Base-by-base conservation (phyloP, 2,113 vertebrate genomes). In the Siphamia tubifer region DNA sequence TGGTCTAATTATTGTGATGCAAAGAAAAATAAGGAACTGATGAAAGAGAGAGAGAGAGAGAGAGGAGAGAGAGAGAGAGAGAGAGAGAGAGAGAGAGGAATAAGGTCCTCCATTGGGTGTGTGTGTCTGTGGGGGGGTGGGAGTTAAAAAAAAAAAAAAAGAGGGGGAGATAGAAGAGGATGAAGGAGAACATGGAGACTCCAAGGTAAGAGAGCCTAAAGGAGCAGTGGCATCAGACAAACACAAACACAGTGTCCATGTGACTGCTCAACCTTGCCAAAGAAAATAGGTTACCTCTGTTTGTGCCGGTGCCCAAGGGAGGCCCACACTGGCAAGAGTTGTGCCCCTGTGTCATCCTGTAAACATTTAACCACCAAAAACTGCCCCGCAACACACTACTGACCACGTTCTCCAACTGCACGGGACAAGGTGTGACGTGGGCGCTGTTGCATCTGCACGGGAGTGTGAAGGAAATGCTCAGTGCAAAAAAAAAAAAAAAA, bases 261-360 rank as follows among this genome's bases (percentile, higher is more conserved):
- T 66, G 75, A 67, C 78, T 66, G 83, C 83, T 79, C 82, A 89
- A 89, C 85, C 82, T 87, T 87, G 85, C 87, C 82, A 85, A 82
- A 64, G 69, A 84, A 88, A 87, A 84, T 84, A 81, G 82, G 85
- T 82, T 88, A 84, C 82, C 85, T 85, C 77, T 78, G 86, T 62
- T 79, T 74, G 78, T 78, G 42, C 36, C 7, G 28, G 48, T 24
- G 64, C 84, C 73, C 72, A 45, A 17, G 70, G 86, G 84, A 84
- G 67, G 17, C 20, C 12, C 69, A 44, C n/a, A 60, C 81, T 68
- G 74, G 68, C 49, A 73, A 54, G 67, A 79, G 74, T 25, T 34
- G 51, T 74, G 75, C 61, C 64, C 79, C 74, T 13, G 49, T 74
- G 68, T 77, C 77, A 64, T 44, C 79, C 77, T 62, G 66, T 44